Evolutionary conservation across 1,140 invertebrate species (phyloP), one percentile per base, ranked within the genome.

Genomic region (Drosophila eugracilis): DNA sequence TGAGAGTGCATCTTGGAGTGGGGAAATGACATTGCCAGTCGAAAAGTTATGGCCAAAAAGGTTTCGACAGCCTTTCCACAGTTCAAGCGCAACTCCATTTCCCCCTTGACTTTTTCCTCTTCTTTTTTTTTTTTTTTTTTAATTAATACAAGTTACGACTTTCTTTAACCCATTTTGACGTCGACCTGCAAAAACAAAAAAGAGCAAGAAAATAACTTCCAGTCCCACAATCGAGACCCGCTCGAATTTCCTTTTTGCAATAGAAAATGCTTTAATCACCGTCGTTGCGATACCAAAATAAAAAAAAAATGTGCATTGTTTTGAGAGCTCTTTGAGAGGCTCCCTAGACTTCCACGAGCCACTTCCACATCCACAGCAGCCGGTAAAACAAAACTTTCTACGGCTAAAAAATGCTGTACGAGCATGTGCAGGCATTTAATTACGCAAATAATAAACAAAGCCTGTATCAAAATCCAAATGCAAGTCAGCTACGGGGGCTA

Each of bases 61-160:
- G 30, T 42, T 32, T 37, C 19, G 42, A 70, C 47, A 37, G 42
- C 39, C 62, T 24, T 66, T 26, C n/a, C n/a, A n/a, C 36, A 34
- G 37, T 34, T 41, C 19, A 41, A 60, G 57, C 34, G n/a, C 41
- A 57, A 28, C 37, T 10, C 28, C 19, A 30, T 17, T 14, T 24
- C 12, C 48, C 28, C 54, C 63, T 58, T 53, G 49, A 22, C 39
- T 70, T 58, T 60, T 44, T 53, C 54, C 55, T 55, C 34, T 22
- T 10, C 26, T 36, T 10, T 30, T 30, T 1, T 15, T 19, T 52
- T 34, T 73, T 62, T 71, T 62, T 63, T 84, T 67, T 80, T 85
- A 85, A 85, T 85, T 85, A 86, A 86, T 85, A 85, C 65, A 57
- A 73, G 72, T 80, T 79, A 73, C 76, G 72, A 76, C 81, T 85